A percentile compares a stretch with the other conserved stretches of the same genome.
Conservation (phyloP, 2,888 invertebrate species). For the Bembecia ichneumoniformis region DNA sequence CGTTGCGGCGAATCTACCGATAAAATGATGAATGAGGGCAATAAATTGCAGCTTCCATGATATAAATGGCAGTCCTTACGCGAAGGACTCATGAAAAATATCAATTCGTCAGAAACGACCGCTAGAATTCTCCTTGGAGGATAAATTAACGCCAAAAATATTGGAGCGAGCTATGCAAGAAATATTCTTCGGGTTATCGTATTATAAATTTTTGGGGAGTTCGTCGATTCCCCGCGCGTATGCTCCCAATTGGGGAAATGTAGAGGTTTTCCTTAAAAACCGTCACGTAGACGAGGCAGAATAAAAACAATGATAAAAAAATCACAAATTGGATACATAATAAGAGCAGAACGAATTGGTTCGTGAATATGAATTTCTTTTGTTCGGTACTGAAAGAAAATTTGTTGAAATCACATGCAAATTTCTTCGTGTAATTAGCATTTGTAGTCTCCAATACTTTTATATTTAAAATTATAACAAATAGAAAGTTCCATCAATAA, state of each 20-base stretch:
- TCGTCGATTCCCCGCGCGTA: conserved; percentile 17
- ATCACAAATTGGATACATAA: conserved; percentile 7
- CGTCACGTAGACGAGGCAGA: conserved; percentile 2
- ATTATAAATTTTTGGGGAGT: conserved; percentile 20
- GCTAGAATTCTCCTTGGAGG: conserved; percentile 25
- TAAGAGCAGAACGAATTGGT: background rate
- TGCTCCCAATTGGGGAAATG: conserved; percentile 2
- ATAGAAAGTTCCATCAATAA: too few species aligned
- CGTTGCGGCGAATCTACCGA: conserved; percentile 28
- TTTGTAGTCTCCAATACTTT: too few species aligned
- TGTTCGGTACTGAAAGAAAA: too few species aligned
- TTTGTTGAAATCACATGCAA: too few species aligned
- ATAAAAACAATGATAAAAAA: conserved; percentile 6
- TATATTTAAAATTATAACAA: too few species aligned
- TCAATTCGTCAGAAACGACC: conserved; percentile 50
- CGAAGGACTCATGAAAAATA: conserved; percentile 53
- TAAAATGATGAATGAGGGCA: conserved; percentile 54
- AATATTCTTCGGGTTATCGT: conserved; percentile 26
- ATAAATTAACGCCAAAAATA: conserved; percentile 37
- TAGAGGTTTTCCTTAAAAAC: conserved; percentile 3
- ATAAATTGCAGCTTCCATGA: conserved; percentile 53
- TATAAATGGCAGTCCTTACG: conserved; percentile 50
- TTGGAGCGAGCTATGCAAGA: conserved; percentile 17
- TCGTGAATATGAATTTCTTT: background rate
- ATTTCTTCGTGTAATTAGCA: too few species aligned